A percentile compares a stretch with the other conserved stretches of the same genome.
Conservation (phyloP, 2,888 invertebrate species). For the Glaucopsyche alexis region DNA sequence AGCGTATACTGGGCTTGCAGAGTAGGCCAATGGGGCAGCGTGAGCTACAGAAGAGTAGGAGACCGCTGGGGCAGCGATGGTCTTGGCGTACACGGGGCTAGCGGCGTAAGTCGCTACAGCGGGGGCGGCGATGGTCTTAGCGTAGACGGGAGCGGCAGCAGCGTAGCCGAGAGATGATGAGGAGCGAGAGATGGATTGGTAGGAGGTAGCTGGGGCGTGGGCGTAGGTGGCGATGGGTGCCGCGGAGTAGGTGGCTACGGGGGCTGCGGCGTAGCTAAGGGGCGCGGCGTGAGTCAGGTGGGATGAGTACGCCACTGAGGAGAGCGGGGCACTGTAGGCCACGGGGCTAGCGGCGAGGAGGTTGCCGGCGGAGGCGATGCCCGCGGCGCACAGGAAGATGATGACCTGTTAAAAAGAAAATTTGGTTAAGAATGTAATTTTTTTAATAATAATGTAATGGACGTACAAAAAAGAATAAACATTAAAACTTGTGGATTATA, state of each 20-base stretch:
- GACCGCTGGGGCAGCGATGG: conserved; percentile 39
- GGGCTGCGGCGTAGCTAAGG: conserved; percentile 50
- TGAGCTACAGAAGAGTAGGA: conserved; percentile 32
- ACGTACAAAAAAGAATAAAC: too few relatives aligned
- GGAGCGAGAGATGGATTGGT: conserved; percentile 56
- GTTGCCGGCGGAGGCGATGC: conserved; percentile 81
- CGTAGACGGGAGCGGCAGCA: conserved; percentile 44
- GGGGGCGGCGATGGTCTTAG: conserved; percentile 31
- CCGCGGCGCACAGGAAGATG: conserved; percentile 79
- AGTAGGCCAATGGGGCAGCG: conserved; percentile 45
- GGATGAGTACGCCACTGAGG: conserved; percentile 55
- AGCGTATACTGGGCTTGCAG: conserved; percentile 47
- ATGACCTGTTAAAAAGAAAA: conserved; percentile 60
- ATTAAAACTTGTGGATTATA: too few relatives aligned
- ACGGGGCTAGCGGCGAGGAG: conserved; percentile 66
- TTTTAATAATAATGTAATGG: background rate
- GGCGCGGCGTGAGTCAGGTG: conserved; percentile 42
- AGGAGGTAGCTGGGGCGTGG: conserved; percentile 50
- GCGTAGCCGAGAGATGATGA: conserved; percentile 47
- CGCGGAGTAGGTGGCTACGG: conserved; percentile 47
- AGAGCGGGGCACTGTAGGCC: conserved; percentile 76
- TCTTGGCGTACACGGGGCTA: conserved; percentile 48
- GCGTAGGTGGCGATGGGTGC: conserved; percentile 49
- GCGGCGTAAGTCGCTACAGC: conserved; percentile 37
- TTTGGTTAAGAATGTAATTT: too few relatives aligned